Percentiles rank a stretch among this genome's conserved stretches.
phyloP scores from a whole-genome alignment of 2,888 invertebrate species.

The Drosophila maculinotata region DNA sequence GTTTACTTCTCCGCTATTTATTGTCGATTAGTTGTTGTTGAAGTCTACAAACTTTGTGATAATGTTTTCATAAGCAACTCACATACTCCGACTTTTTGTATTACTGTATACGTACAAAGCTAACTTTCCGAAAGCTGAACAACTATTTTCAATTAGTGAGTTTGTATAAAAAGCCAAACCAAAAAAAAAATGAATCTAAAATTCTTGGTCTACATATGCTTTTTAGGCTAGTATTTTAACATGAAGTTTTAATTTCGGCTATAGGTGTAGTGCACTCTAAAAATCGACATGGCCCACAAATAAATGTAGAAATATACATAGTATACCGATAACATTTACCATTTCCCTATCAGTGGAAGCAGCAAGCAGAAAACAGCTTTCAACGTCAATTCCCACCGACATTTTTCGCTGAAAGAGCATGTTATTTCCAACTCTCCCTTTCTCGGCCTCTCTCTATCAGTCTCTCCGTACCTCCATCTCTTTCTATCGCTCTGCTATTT shows the following conservation, averaged over 20 bases:
- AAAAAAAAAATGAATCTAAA: no score
- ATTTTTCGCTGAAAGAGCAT: slow-evolving; percentile 21
- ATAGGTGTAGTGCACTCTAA: slow-evolving; percentile 30
- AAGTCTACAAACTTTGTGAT: slow-evolving; percentile 68
- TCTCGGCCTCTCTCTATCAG: background rate
- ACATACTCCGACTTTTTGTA: slow-evolving; percentile 8
- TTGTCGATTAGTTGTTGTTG: slow-evolving; percentile 21
- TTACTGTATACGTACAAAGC: no score
- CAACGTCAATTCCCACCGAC: slow-evolving; percentile 56
- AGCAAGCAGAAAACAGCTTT: slow-evolving; percentile 43
- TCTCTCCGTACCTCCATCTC: slow-evolving; percentile 3
- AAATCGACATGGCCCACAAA: slow-evolving; percentile 22
- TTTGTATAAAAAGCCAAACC: background rate
- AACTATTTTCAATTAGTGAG: no score
- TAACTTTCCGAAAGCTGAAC: no score
- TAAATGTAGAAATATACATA: slow-evolving; percentile 47
- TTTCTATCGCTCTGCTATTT: background rate
- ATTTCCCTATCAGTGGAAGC: slow-evolving; percentile 62
- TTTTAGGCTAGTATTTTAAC: no score
- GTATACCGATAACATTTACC: slow-evolving; percentile 60
- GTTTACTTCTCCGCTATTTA: slow-evolving; percentile 45
- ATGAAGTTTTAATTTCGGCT: background rate
- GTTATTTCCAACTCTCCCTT: background rate
- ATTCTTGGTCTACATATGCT: no score
- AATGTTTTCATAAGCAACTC: slow-evolving; percentile 44